phyloP scores from a whole-genome alignment of 2,797 vertebrate species.

The Sus cebifrons region DNA sequence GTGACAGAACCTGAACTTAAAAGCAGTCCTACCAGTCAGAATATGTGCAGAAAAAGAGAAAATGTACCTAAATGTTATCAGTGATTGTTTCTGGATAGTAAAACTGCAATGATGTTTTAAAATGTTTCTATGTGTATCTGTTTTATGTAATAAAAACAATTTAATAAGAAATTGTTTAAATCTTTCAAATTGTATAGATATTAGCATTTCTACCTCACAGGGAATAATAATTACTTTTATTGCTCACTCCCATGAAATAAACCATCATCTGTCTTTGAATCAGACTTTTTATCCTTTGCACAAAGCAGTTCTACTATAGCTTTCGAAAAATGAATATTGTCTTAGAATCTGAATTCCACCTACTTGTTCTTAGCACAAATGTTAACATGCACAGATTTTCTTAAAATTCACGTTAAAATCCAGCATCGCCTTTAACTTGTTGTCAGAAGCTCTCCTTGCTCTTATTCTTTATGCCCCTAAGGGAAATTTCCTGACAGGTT shows the following conservation, averaged over 20 bases:
- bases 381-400: slow-evolving; percentile 12
- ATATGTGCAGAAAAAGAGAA: slow-evolving; percentile 40
- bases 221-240: slow-evolving; percentile 35
- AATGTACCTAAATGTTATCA: not conserved
- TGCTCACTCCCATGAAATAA: slow-evolving; percentile 62
- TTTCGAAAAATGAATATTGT: slow-evolving; percentile 65
- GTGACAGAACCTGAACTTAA: slow-evolving; percentile 40
- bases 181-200: slow-evolving; percentile 52
- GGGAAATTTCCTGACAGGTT: not conserved
- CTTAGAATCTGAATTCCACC: slow-evolving; percentile 62
- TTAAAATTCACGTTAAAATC: slow-evolving; percentile 38
- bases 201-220: slow-evolving; percentile 47
- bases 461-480: not conserved
- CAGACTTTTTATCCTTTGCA: slow-evolving; percentile 55
- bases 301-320: slow-evolving; percentile 54
- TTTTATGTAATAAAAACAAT: slow-evolving; percentile 46
- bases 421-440: slow-evolving; percentile 1
- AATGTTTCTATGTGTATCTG: slow-evolving; percentile 15
- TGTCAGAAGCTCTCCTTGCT: slow-evolving; percentile 6
- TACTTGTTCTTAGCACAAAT: slow-evolving; percentile 45
- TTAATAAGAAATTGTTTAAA: slow-evolving; percentile 42
- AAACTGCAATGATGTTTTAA: slow-evolving; percentile 27
- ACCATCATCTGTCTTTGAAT: slow-evolving; percentile 60
- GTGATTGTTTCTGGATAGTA: not conserved
- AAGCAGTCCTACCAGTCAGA: slow-evolving; percentile 38